Base-by-base conservation (phyloP, 2,797 vertebrate genomes). In the Typhlichthys subterraneus region DNA sequence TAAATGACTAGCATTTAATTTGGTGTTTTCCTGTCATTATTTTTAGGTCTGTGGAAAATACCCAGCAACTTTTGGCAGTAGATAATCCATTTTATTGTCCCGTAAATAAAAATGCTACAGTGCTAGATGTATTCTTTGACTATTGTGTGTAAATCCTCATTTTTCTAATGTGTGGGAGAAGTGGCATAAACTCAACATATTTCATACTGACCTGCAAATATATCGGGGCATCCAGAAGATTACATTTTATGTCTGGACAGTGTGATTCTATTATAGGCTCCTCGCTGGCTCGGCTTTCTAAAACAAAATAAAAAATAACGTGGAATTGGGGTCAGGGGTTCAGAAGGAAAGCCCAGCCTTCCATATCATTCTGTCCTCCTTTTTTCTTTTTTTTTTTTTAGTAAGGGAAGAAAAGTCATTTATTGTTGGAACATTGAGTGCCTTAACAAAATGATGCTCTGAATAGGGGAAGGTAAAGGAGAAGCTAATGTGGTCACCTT, bases 201-300 rank as follows among this genome's bases (percentile, higher is more conserved):
- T 29, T 29, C 23, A 29, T 63, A 53, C 57, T 53, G 52, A 56
- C 42, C 67, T 46, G 38, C 45, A 64, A 70, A 76, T 48, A 72
- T 59, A 63, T 65, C 51, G 38, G 69, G 57, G 74, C 63, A 79
- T 75, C 65, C 72, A 57, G 59, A 69, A 59, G 72, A 77, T 84
- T 65, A 47, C 58, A 57, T 90, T 81, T 81, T 86, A 84, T 80
- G 67, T 72, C 57, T 56, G 46, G 64, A 73, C 85, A 80, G 88
- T 87, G 71, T 73, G 69, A 75, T 51, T 53, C 75, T 82, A 84
- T 85, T 83, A 81, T 84, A 38, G 65, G 75, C 69, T 65, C 11
- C 52, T 12, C 0, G 29, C 69, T 45, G 29, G 71, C 66, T 64
- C 67, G 1, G 51, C 73, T 65, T 67, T 78, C 63, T 72, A 48